Evolutionary conservation across 2,113 vertebrate genomes (phyloP).

Genomic region (Boulengeromyrus knoepffleri): DNA sequence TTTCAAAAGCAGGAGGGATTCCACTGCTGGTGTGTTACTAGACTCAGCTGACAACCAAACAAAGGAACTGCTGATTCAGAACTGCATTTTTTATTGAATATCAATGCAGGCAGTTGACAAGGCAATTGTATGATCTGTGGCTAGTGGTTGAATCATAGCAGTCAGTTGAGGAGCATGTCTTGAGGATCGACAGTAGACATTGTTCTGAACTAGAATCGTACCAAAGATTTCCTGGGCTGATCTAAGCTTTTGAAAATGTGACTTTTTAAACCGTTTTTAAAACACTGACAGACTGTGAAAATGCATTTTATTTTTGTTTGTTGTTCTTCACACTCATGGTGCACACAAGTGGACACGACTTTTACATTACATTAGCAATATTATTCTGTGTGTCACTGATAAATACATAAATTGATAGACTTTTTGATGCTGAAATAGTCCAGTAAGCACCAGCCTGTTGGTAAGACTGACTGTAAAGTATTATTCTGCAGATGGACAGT

Average conservation of each 20-base stretch:
- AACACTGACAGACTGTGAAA: background rate
- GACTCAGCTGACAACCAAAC: background rate
- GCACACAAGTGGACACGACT: background rate
- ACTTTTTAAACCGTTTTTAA: background rate
- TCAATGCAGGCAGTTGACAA: background rate
- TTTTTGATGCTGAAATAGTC: background rate
- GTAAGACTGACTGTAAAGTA: background rate
- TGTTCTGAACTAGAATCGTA: background rate
- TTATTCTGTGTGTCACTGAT: background rate
- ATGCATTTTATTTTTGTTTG: background rate
- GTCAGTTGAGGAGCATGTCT: background rate
- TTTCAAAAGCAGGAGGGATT: background rate
- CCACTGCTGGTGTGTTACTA: background rate
- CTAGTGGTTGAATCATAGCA: background rate
- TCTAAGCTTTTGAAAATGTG: background rate
- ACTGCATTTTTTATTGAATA: constrained; percentile 11
- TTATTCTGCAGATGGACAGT: background rate
- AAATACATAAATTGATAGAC: background rate
- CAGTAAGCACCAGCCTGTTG: background rate
- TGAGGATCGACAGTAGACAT: background rate
- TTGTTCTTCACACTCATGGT: background rate
- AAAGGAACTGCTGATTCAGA: constrained; percentile 8
- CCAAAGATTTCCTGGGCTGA: background rate
- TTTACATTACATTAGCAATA: background rate
- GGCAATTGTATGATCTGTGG: background rate